phyloP scores from a whole-genome alignment of 2,888 invertebrate species.

The Theretra japonica region DNA sequence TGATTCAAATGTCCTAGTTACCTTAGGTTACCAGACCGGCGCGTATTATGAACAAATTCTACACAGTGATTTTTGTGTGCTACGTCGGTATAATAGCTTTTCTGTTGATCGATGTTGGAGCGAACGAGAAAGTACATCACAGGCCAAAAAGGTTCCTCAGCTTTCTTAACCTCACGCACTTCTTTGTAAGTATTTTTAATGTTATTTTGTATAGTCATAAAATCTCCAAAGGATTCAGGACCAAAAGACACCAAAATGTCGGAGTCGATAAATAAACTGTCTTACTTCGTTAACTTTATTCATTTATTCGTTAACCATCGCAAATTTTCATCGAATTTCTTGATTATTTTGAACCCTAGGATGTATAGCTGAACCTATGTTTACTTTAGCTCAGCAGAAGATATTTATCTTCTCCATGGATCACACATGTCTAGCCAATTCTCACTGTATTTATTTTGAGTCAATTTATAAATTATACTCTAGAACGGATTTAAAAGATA shows the following conservation, averaged over 20 bases:
- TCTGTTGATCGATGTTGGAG: constrained; percentile 56
- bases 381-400: no score
- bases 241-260: background rate
- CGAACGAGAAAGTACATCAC: constrained; percentile 47
- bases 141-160: constrained; percentile 61
- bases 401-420: no score
- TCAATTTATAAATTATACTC: no score
- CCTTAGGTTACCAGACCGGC: background rate
- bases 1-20: background rate
- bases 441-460: no score
- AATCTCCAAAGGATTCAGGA: background rate
- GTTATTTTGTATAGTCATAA: background rate
- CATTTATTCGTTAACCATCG: no score
- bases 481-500: no score
- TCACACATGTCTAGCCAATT: no score
- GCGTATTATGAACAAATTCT: constrained; percentile 48
- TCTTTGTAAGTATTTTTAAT: constrained; percentile 68
- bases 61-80: constrained; percentile 54
- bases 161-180: constrained; percentile 64
- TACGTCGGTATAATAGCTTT: constrained; percentile 59
- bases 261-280: no score
- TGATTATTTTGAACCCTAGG: no score
- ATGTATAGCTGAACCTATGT: no score
- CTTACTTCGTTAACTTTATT: no score
- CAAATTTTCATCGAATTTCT: no score